Evolutionary conservation across 2,888 invertebrate species (phyloP).

Genomic region (Protophormia terraenovae): DNA sequence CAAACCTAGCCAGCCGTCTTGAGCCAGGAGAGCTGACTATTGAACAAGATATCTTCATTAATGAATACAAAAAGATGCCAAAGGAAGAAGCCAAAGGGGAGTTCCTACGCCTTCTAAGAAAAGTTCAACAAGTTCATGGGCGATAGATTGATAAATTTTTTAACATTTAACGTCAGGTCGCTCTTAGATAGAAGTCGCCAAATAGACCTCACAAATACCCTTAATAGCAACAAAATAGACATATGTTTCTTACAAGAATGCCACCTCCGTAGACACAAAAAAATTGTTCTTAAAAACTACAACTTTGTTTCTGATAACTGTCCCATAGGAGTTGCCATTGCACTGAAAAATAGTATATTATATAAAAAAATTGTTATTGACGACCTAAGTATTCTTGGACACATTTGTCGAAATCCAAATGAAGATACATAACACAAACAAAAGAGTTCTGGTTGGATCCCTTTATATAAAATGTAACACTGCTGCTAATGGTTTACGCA

Average conservation of each 20-base stretch:
- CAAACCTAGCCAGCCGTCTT: background rate
- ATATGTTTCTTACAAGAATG: background rate
- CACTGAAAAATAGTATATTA: background rate
- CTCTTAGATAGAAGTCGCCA: background rate
- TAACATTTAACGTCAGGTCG: conserved; percentile 15
- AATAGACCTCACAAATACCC: background rate
- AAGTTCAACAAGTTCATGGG: background rate
- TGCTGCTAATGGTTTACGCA: background rate
- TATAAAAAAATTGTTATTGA: background rate
- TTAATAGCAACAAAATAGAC: conserved; percentile 1
- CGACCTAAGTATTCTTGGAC: background rate
- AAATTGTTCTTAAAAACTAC: background rate
- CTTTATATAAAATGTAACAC: background rate
- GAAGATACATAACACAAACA: background rate
- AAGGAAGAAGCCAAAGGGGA: conserved; percentile 1
- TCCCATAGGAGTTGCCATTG: background rate
- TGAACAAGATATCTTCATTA: background rate
- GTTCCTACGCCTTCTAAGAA: conserved; percentile 2
- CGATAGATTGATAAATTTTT: background rate
- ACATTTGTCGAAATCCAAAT: background rate
- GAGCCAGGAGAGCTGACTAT: background rate
- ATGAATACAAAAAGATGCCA: background rate
- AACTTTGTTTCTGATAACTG: background rate
- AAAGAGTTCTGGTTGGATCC: background rate
- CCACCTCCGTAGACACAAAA: background rate